These are phyloP conservation scores for Spheniscus mendiculus DNA, from an alignment of 2,113 vertebrate species.

Conservation along the genomic window DNA sequence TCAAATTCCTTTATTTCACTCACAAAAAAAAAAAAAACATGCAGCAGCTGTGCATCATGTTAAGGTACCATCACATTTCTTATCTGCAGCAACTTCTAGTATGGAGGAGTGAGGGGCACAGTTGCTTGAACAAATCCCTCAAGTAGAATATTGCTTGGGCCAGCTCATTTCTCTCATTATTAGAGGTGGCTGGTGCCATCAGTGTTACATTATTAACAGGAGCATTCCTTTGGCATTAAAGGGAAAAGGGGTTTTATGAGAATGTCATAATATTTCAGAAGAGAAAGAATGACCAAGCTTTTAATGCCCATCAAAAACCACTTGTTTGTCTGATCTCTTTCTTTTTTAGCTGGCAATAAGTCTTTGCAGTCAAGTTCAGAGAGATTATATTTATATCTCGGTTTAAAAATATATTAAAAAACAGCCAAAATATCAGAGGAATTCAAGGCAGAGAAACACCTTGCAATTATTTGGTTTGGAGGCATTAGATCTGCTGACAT, in stretches of 20 bases:
- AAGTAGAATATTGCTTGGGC: background rate
- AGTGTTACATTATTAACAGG: background rate
- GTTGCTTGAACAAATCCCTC: background rate
- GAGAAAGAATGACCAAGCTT: background rate
- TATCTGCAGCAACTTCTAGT: background rate
- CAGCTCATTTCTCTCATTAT: background rate
- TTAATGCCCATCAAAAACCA: slow-evolving; percentile 17
- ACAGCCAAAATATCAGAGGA: slow-evolving; percentile 23
- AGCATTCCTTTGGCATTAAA: background rate
- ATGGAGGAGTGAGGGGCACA: background rate
- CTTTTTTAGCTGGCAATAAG: slow-evolving; percentile 14
- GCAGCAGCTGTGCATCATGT: background rate
- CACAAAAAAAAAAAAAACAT: background rate
- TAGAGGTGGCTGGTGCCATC: background rate
- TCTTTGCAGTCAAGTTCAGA: slow-evolving; percentile 32
- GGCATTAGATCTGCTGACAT: slow-evolving; percentile 1
- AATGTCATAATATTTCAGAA: background rate
- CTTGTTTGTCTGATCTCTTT: slow-evolving; percentile 32
- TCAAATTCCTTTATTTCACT: background rate
- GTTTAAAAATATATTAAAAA: slow-evolving; percentile 21
- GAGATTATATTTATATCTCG: background rate
- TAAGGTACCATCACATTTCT: background rate
- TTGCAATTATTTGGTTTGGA: slow-evolving; percentile 46
- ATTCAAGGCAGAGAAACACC: slow-evolving; percentile 22
- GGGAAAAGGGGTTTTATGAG: background rate